phyloP scores from a whole-genome alignment of 2,113 vertebrate species.

The Thalassoma bifasciatum region DNA sequence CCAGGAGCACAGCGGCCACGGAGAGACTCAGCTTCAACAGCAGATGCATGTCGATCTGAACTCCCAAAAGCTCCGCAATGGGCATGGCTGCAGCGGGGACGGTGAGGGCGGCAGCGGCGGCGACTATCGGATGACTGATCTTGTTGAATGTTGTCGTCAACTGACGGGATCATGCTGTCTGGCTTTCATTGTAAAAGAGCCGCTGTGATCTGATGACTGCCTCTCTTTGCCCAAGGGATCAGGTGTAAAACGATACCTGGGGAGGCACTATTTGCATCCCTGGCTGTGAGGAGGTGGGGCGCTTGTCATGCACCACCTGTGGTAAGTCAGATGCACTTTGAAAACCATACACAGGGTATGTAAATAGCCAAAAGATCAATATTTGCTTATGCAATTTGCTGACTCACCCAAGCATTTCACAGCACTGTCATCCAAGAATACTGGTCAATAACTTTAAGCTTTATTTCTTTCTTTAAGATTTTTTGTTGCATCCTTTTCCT shows the following conservation, averaged over 20 bases:
- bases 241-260: slow-evolving; percentile 77
- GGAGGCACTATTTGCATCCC: slow-evolving; percentile 80
- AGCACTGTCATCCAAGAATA: slow-evolving; percentile 1
- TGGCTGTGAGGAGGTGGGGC: slow-evolving; percentile 73
- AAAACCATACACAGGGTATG: slow-evolving; percentile 46
- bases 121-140: slow-evolving; percentile 70
- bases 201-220: slow-evolving; percentile 74
- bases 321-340: slow-evolving; percentile 35
- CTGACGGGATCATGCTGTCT: slow-evolving; percentile 55
- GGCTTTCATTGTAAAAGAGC: slow-evolving; percentile 60
- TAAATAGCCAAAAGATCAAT: slow-evolving; percentile 56
- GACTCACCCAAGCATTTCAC: slow-evolving; percentile 35
- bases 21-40: slow-evolving; percentile 87
- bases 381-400: slow-evolving; percentile 58
- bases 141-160: slow-evolving; percentile 71
- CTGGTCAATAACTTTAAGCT: neutral
- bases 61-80: slow-evolving; percentile 76
- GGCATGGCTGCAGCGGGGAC: slow-evolving; percentile 69
- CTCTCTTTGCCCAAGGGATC: slow-evolving; percentile 67
- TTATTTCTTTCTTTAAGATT: neutral
- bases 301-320: slow-evolving; percentile 67
- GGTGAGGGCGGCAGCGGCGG: slow-evolving; percentile 19
- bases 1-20: slow-evolving; percentile 83
- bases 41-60: slow-evolving; percentile 89
- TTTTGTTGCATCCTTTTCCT: neutral